phyloP scores from a whole-genome alignment of 1,140 invertebrate genomes.

The Aphelenchoides besseyi region DNA sequence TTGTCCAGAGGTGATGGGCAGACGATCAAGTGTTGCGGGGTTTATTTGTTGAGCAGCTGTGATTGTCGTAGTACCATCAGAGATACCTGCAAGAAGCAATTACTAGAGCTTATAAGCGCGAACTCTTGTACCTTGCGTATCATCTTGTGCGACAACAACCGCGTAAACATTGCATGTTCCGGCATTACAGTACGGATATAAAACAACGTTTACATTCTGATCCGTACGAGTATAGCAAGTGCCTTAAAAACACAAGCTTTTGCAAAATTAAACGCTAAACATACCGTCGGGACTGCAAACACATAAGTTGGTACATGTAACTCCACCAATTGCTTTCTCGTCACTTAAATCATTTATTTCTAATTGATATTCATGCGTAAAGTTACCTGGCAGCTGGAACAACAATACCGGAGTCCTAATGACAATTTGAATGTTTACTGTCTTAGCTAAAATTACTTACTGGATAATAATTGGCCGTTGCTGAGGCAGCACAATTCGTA shows the following conservation, averaged over 20 bases:
- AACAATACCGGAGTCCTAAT: neutral
- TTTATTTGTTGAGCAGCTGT: slow-evolving; percentile 1
- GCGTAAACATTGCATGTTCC: neutral
- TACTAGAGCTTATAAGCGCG: too few relatives aligned
- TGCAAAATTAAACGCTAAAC: neutral
- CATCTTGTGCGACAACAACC: neutral
- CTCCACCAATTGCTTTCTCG: neutral
- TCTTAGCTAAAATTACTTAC: neutral
- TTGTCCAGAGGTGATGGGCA: slow-evolving; percentile 1
- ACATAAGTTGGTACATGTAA: neutral
- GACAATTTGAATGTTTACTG: neutral
- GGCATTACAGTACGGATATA: neutral
- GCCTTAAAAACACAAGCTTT: neutral
- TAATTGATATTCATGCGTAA: too few relatives aligned
- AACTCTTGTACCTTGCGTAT: neutral
- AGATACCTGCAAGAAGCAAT: too few relatives aligned
- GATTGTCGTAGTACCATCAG: neutral
- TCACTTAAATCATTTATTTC: neutral
- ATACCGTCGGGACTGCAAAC: neutral
- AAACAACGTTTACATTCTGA: slow-evolving; percentile 6
- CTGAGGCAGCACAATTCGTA: neutral
- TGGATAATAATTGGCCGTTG: neutral
- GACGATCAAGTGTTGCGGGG: neutral
- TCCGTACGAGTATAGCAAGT: slow-evolving; percentile 10
- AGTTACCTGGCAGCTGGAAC: neutral